phyloP scores from a whole-genome alignment of 2,888 invertebrate genomes.

The Noctua pronuba region DNA sequence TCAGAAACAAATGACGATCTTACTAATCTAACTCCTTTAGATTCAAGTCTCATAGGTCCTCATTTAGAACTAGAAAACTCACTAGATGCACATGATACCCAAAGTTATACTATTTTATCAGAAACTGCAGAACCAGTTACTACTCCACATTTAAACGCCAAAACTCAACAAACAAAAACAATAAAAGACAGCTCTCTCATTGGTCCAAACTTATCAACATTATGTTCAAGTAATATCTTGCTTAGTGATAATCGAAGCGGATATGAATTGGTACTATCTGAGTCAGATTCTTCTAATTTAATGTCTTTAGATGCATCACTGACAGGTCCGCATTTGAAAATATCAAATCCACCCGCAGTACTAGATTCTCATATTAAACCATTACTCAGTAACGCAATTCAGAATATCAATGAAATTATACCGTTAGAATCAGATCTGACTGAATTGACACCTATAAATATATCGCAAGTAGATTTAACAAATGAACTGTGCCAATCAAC shows the following conservation, averaged over 20 bases:
- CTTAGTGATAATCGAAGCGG: not conserved
- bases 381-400: not conserved
- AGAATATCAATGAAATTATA: not conserved
- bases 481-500: not conserved
- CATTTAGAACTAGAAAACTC: conserved; percentile 3
- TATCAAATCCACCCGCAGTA: not conserved
- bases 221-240: not conserved
- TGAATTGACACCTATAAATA: not conserved
- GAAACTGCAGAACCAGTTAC: not conserved
- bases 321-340: conserved; percentile 7
- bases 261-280: not conserved
- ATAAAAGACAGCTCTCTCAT: not conserved
- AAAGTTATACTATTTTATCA: not conserved
- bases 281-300: not conserved
- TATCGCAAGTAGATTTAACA: not conserved
- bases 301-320: conserved; percentile 15
- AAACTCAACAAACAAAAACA: not conserved
- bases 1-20: not conserved
- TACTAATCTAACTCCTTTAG: not conserved
- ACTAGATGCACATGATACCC: not conserved
- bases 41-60: conserved; percentile 16
- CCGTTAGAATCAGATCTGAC: not conserved
- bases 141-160: not conserved
- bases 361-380: not conserved
- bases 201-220: conserved; percentile 14